Evolutionary conservation across 1,140 invertebrate genomes (phyloP).

Genomic region (Oryctes rhinoceros): DNA sequence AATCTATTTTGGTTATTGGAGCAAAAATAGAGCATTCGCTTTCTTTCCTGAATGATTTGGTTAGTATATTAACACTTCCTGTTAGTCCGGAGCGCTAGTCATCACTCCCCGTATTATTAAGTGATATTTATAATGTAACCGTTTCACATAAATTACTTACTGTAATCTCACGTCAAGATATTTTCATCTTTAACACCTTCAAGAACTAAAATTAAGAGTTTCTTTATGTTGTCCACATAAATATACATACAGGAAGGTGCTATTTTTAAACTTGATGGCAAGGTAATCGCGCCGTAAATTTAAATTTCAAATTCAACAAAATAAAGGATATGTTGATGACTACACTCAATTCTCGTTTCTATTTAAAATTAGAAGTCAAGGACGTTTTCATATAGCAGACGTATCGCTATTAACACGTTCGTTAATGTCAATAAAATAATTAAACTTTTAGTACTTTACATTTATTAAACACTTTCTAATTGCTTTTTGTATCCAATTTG

Average conservation of each 20-base stretch:
- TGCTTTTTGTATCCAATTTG: background rate
- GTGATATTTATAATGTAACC: too few relatives aligned
- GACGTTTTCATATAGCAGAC: background rate
- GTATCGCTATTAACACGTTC: background rate
- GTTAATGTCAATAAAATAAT: conserved; percentile 27
- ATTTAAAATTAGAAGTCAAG: conserved; percentile 23
- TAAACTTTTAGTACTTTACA: background rate
- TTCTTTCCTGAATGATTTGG: too few relatives aligned
- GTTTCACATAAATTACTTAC: too few relatives aligned
- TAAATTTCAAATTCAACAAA: conserved; percentile 13
- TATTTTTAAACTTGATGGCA: background rate
- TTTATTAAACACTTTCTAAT: conserved; percentile 27
- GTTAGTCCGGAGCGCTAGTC: too few relatives aligned
- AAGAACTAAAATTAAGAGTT: too few relatives aligned
- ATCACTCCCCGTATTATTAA: too few relatives aligned
- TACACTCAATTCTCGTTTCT: background rate
- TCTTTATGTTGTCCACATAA: background rate
- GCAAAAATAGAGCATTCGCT: too few relatives aligned
- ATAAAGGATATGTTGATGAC: background rate
- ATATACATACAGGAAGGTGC: background rate
- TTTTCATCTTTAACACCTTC: too few relatives aligned
- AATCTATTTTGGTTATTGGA: too few relatives aligned
- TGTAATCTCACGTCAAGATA: too few relatives aligned
- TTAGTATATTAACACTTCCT: too few relatives aligned
- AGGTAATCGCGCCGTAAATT: background rate